Base-by-base conservation (phyloP, 2,888 invertebrate genomes). In the Arenicola marina region DNA sequence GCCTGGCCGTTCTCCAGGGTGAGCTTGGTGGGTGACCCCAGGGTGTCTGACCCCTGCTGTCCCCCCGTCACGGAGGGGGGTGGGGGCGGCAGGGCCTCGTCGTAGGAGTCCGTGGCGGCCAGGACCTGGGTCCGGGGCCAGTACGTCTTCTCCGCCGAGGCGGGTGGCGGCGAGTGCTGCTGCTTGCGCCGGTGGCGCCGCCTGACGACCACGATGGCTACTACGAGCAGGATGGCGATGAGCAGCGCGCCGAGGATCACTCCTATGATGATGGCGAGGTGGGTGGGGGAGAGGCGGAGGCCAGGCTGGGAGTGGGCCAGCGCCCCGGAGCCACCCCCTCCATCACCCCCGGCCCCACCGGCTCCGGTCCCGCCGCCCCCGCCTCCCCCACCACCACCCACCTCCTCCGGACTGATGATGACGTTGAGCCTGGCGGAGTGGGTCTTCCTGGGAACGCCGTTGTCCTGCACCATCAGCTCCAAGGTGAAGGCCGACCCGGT, bases 201-300 rank as follows among this genome's bases (percentile, higher is more conserved):
- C 29, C 26, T 32, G 4, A 56, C 38, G 4, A 56, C 24, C 34
- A 56, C 21, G n/a, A 56, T 56, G 15, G 56, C 38, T 4, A 56
- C 7, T 33, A 56, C 24, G 4, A 56, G 56, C n/a, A 38, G 33
- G 38, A 38, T 7, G 4, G 38, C 4, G 38, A 56, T 56, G 21
- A 56, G 38, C 11, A 56, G n/a, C n/a, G 7, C 33, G 7, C 56
- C 56, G 15, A 26, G n/a, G n/a, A 56, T 38, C 21, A 38, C 56
- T 11, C 56, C 56, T 4, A 56, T 26, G 56, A 56, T 56, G 38
- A 56, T 33, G 21, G 33, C n/a, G 7, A 56, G 15, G 38, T 33
- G 38, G 4, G 56, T 21, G 7, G 34, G 4, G 7, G 56, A 18
- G 7, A 24, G 11, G 18, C 18, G 11, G 26, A 48, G 15, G 26